A percentile compares a stretch with the other conserved stretches of the same genome.
Evolutionary conservation across 1,140 invertebrate species (phyloP).

Genomic region (Phenacoccus solenopsis): DNA sequence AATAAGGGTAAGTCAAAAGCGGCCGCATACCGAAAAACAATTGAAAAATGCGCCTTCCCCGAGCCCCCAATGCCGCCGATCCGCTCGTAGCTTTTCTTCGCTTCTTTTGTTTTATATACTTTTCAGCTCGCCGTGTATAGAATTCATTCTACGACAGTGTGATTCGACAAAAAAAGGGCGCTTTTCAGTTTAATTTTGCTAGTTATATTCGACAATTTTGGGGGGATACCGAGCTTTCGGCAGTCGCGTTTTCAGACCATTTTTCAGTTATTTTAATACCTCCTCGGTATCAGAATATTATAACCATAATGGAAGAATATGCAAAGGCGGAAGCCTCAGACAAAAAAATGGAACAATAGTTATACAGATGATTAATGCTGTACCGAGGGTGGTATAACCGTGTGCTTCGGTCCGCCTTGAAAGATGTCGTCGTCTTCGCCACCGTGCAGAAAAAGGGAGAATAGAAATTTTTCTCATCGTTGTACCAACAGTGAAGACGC

Average conservation of each 20-base stretch:
- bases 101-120: constrained; percentile 12
- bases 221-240: no score
- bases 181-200: not conserved
- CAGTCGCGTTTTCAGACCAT: not conserved
- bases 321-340: not conserved
- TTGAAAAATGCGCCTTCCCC: not conserved
- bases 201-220: not conserved
- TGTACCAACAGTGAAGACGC: not conserved
- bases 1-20: constrained; percentile 12
- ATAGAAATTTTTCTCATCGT: not conserved
- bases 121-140: not conserved
- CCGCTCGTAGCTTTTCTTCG: not conserved
- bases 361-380: constrained; percentile 7
- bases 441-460: not conserved
- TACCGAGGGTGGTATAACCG: not conserved
- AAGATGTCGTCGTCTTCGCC: not conserved
- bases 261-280: not conserved
- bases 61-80: not conserved
- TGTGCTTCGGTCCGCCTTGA: not conserved
- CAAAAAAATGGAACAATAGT: not conserved
- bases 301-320: not conserved
- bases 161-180: constrained; percentile 6
- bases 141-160: not conserved
- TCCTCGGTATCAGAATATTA: not conserved
- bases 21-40: not conserved